Evolutionary conservation across 2,888 invertebrate genomes (phyloP), one percentile per base, ranked within the genome.

Genomic region (Scaptomyza tumidula): DNA sequence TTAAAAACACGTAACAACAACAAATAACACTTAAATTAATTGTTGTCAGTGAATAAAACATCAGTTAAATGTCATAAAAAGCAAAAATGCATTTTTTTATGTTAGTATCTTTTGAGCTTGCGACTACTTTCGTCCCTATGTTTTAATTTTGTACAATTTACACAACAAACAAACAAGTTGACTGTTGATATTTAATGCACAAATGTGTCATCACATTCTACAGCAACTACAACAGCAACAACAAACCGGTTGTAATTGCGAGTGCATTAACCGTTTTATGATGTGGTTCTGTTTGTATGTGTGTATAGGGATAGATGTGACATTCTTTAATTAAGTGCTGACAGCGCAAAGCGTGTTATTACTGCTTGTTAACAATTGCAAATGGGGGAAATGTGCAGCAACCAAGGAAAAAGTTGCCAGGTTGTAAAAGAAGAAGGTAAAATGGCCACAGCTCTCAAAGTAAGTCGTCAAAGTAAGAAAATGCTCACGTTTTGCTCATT

Each of bases 201-300:
- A 86, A 80, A 67, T 65, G 64, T 77, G 80, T 80, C 66, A 65
- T 59, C 74, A 77, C 48, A 53, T 52, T 16, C 14, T 53, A 55
- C 45, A 69, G 27, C 52, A 53, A 37, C n/a, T 35, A 24, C 39
- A 33, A 13, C 33, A 52, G 46, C 43, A 57, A 43, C 29, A 52
- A 64, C 44, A 49, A 53, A 24, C 24, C 29, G 45, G 54, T 41
- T 57, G 54, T 78, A 75, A 79, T 81, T 67, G 72, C 61, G 70
- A 79, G 81, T 72, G 75, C 81, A 85, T 78, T 88, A 78, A 85
- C 88, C 81, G 58, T 50, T 65, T 29, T 53, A 44, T 50, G 53
- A 39, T 44, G 52, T 53, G 41, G 41, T 41, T 6, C 4, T 3
- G 24, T 24, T 24, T 24, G 37, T 13, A 37, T 37, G n/a, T 9